phyloP scores from a whole-genome alignment of 2,888 invertebrate species.

The Scaptodrosophila latifasciaeformis region DNA sequence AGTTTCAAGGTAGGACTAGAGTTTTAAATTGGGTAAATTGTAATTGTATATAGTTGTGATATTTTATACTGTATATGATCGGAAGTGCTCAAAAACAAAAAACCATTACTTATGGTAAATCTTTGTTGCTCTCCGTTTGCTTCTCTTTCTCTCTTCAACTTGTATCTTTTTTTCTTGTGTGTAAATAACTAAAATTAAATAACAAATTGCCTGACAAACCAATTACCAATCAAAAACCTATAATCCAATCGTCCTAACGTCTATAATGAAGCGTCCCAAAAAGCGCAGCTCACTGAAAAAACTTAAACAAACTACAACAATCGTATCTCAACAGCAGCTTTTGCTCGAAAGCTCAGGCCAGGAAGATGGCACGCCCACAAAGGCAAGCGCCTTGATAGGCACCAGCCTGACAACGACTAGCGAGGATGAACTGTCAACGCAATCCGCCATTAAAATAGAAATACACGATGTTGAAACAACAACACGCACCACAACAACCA shows the following conservation, averaged over 20 bases:
- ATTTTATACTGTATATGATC: conserved; percentile 48
- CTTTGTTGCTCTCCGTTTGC: conserved; percentile 67
- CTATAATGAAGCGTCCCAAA: conserved; percentile 63
- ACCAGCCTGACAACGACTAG: conserved; percentile 39
- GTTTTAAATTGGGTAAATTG: conserved; percentile 25
- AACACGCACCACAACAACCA: conserved; percentile 28
- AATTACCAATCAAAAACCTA: conserved; percentile 9
- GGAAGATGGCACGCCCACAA: conserved; percentile 40
- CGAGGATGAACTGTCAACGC: conserved; percentile 64
- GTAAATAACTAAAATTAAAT: conserved; percentile 4
- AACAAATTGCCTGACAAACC: conserved; percentile 34
- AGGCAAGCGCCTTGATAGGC: conserved; percentile 2
- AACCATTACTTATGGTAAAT: conserved; percentile 64
- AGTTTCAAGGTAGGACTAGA: conserved; percentile 79
- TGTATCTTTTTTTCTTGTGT: conserved; percentile 51
- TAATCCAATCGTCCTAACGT: conserved; percentile 24
- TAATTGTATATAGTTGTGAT: conserved; percentile 20
- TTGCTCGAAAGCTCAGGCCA: conserved; percentile 44
- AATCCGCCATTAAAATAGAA: conserved; percentile 67
- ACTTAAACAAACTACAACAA: conserved; percentile 61
- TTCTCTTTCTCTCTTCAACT: conserved; percentile 62
- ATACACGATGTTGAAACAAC: conserved; percentile 53
- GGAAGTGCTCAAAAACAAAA: conserved; percentile 47
- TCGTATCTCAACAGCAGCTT: conserved; percentile 71
- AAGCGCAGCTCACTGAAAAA: conserved; percentile 71